A percentile compares a stretch with the other conserved stretches of the same genome.
phyloP scores from a whole-genome alignment of 2,888 invertebrate species.

The Ormyrus nitidulus region DNA sequence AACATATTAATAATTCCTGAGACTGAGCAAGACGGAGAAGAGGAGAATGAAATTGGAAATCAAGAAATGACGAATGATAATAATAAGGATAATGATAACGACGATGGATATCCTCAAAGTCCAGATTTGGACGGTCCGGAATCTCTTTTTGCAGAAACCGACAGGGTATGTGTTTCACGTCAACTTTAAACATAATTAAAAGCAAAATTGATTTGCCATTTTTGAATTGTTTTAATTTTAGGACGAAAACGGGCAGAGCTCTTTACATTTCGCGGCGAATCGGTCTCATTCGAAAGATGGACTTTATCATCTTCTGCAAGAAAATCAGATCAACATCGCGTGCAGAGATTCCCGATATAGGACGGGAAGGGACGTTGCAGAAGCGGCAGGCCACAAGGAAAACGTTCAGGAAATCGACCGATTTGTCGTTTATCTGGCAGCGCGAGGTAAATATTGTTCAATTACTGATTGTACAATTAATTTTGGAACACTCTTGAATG shows the following conservation, averaged over 20 bases:
- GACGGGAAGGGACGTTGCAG: slow-evolving; percentile 90
- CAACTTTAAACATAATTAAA: neutral
- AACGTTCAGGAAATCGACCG: slow-evolving; percentile 90
- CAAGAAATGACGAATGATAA: slow-evolving; percentile 4
- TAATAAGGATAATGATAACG: slow-evolving; percentile 64
- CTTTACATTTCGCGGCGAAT: slow-evolving; percentile 92
- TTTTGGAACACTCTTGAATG: neutral
- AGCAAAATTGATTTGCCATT: neutral
- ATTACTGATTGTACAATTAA: neutral
- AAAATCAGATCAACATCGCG: slow-evolving; percentile 87
- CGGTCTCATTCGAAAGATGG: slow-evolving; percentile 88
- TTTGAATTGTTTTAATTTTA: slow-evolving; percentile 69
- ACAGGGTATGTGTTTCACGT: slow-evolving; percentile 56
- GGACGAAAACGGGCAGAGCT: slow-evolving; percentile 94
- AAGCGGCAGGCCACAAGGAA: slow-evolving; percentile 85
- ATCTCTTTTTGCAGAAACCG: slow-evolving; percentile 65
- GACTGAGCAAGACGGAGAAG: slow-evolving; percentile 57
- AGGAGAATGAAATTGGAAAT: slow-evolving; percentile 26
- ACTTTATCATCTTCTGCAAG: slow-evolving; percentile 86
- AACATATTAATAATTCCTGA: slow-evolving; percentile 70
- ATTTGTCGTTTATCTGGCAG: slow-evolving; percentile 86
- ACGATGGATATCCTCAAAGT: slow-evolving; percentile 71
- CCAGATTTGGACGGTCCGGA: slow-evolving; percentile 68
- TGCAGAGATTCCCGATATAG: slow-evolving; percentile 91
- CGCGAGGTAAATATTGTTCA: slow-evolving; percentile 79